A percentile compares a stretch with the other conserved stretches of the same genome.
phyloP scores from a whole-genome alignment of 2,113 vertebrate species.

The Chionis minor region DNA sequence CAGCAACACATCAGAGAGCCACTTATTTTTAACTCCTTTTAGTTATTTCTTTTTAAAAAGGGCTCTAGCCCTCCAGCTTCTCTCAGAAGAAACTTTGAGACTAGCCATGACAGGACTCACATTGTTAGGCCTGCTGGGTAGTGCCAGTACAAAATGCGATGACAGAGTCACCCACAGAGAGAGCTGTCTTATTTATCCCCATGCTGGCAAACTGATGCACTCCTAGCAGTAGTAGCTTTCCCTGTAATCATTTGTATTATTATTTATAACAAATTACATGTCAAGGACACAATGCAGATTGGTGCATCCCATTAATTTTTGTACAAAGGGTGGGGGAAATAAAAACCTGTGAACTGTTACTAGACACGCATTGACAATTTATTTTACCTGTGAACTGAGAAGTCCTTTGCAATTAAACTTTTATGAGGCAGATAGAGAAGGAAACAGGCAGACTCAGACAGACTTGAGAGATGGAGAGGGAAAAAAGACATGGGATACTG shows the following conservation, averaged over 20 bases:
- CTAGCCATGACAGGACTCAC: slow-evolving; percentile 9
- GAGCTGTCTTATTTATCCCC: slow-evolving; percentile 63
- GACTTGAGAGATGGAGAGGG: background rate
- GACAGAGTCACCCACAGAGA: slow-evolving; percentile 42
- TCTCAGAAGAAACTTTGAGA: slow-evolving; percentile 51
- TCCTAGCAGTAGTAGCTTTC: slow-evolving; percentile 32
- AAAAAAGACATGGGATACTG: background rate
- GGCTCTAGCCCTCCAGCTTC: slow-evolving; percentile 5
- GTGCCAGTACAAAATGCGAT: background rate
- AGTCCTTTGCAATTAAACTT: slow-evolving; percentile 27
- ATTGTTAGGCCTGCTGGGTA: slow-evolving; percentile 38
- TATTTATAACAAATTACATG: slow-evolving; percentile 65
- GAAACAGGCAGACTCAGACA: background rate
- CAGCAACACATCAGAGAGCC: background rate
- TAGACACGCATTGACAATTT: slow-evolving; percentile 23
- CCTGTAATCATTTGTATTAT: slow-evolving; percentile 65
- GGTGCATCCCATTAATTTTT: slow-evolving; percentile 56
- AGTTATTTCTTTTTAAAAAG: slow-evolving; percentile 8
- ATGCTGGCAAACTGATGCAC: slow-evolving; percentile 44
- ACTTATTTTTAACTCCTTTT: slow-evolving; percentile 55
- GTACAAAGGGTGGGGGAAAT: background rate
- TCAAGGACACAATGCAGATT: slow-evolving; percentile 50
- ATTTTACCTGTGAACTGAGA: slow-evolving; percentile 38
- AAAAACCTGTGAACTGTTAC: slow-evolving; percentile 30
- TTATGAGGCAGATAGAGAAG: background rate